A percentile compares a stretch with the other conserved stretches of the same genome.
Conservation (phyloP, 2,888 invertebrate species). For the Orthonevra nobilis region DNA sequence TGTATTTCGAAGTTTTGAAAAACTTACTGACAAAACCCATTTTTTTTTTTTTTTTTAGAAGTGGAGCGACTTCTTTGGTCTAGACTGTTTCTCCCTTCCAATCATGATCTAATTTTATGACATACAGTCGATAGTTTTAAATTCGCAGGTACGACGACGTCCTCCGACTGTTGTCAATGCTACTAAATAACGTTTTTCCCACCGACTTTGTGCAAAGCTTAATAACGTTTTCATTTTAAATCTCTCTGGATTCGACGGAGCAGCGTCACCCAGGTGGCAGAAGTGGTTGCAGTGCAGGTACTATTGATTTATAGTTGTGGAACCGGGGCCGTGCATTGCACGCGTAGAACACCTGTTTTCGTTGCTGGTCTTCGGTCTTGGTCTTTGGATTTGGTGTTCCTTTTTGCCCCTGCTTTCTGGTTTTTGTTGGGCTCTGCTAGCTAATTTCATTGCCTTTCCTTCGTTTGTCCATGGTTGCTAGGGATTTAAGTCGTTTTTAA, state of each 20-base stretch:
- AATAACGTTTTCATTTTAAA: constrained; percentile 22
- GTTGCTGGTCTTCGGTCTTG: constrained; percentile 36
- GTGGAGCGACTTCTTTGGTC: no score
- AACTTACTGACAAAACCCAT: no score
- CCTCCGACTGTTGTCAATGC: constrained; percentile 58
- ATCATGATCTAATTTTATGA: constrained; percentile 50
- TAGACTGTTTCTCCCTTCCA: no score
- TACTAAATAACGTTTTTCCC: no score
- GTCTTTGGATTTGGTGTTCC: constrained; percentile 13
- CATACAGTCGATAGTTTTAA: constrained; percentile 13
- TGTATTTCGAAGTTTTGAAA: no score
- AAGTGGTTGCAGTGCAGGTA: constrained; percentile 29
- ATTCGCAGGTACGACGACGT: constrained; percentile 42
- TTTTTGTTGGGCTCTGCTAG: constrained; percentile 51
- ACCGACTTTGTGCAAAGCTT: background rate
- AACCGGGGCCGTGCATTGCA: constrained; percentile 55
- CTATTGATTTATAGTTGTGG: constrained; percentile 62
- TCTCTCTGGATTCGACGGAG: constrained; percentile 42
- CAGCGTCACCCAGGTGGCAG: constrained; percentile 54
- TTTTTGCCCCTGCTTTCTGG: constrained; percentile 11
- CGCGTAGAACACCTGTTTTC: constrained; percentile 65
- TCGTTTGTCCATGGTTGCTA: background rate
- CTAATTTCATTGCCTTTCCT: constrained; percentile 55
- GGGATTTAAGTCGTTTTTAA: no score
- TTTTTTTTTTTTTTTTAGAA: no score